Evolutionary conservation across 2,888 invertebrate species (phyloP), one percentile per base, ranked within the genome.

Genomic region (Notodonta dromedarius): DNA sequence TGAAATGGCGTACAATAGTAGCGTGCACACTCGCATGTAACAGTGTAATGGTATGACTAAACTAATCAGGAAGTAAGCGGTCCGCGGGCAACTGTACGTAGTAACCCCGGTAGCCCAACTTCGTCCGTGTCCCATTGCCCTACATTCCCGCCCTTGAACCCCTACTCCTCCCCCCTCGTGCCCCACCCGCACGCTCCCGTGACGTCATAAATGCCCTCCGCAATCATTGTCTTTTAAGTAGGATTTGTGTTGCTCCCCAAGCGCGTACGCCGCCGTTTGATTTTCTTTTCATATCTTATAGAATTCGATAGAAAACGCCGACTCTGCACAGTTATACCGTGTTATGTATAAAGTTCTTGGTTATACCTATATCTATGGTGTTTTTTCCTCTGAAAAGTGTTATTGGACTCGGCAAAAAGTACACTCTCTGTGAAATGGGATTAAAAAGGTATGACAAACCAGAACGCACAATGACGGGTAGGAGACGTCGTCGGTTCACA

Each of bases 101-200:
- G 73, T 70, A 76, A 75, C 76, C 74, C 70, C 77, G 75, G 79
- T 77, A 78, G 84, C 82, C 81, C 81, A 76, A 81, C 83, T 82
- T 76, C 76, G 80, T 79, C 79, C 86, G 82, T 85, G 92, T 78
- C 87, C 93, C 80, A 91, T 81, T 93, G 87, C 88, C 93, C 92
- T 83, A 91, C 74, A 87, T 93, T 82, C 75, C 69, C 89, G 91
- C 86, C 93, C 93, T 92, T 93, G 93, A 93, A 92, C 91, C 88
- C 80, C 80, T 77, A 71, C 82, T 77, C 82, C 82, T 78, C 73
- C 69, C 71, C 65, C 66, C 71, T 67, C 69, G 62, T 64, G 66
- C 61, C 70, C 67, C 70, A 62, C 65, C 70, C 72, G 68, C 62
- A 61, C 63, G 72, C 73, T 86, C 90, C 91, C 82, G 88, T 91